Evolutionary conservation across 2,113 vertebrate species (phyloP).

Genomic region (Sylvicapra grimmia): DNA sequence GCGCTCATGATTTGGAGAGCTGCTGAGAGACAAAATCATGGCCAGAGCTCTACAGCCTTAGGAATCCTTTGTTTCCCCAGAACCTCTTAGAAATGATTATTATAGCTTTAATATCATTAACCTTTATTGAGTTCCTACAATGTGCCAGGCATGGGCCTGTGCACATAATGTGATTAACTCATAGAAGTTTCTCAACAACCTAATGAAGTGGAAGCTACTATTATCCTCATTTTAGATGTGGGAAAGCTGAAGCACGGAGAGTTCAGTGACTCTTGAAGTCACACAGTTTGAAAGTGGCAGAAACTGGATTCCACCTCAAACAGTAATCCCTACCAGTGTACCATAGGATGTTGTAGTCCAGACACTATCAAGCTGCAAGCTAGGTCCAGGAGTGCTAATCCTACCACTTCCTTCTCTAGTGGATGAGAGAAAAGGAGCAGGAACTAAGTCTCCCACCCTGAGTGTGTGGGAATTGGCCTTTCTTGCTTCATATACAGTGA

Average conservation of each 20-base stretch:
- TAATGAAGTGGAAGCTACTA: background rate
- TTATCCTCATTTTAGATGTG: background rate
- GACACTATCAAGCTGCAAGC: background rate
- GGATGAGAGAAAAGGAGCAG: background rate
- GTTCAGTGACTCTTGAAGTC: background rate
- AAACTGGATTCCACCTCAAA: slow-evolving; percentile 14
- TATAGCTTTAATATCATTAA: background rate
- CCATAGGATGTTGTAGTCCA: background rate
- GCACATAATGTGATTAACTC: background rate
- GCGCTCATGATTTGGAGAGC: background rate
- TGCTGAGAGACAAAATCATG: background rate
- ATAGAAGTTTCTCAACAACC: slow-evolving; percentile 9
- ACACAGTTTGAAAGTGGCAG: background rate
- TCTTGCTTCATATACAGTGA: background rate
- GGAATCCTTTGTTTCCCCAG: background rate
- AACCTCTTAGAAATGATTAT: background rate
- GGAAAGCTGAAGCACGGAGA: background rate
- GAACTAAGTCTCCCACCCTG: background rate
- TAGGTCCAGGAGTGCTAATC: background rate
- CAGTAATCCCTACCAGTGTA: background rate
- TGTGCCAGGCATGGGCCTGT: background rate
- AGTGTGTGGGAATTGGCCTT: background rate
- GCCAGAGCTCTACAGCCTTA: background rate
- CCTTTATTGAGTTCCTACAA: background rate
- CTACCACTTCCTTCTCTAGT: background rate